Evolutionary conservation across 2,797 vertebrate species (phyloP).

Genomic region (Coregonus ussuriensis): DNA sequence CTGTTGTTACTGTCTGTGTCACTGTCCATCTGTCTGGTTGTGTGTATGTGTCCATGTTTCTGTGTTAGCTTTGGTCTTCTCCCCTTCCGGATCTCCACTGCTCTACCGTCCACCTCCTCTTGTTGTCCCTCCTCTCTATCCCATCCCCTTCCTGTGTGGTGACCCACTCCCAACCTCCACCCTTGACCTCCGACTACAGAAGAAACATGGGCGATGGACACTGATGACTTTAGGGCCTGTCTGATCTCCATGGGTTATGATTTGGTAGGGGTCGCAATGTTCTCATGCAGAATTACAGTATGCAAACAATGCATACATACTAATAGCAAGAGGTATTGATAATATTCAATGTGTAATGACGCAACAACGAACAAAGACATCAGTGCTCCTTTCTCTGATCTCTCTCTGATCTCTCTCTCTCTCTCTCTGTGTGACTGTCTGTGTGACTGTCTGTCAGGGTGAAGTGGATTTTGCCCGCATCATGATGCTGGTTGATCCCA

Average conservation of each 20-base stretch:
- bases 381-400: not conserved
- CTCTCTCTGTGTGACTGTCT: not conserved
- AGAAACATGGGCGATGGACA: slow-evolving; percentile 97
- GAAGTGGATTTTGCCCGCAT: slow-evolving; percentile 97
- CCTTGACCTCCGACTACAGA: slow-evolving; percentile 58
- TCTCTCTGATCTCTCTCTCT: slow-evolving; percentile 3
- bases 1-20: slow-evolving; percentile 4
- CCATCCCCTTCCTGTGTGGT: not conserved
- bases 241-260: slow-evolving; percentile 85
- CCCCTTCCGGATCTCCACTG: slow-evolving; percentile 4
- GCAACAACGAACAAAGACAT: not conserved
- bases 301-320: not conserved
- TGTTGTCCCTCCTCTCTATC: slow-evolving; percentile 4
- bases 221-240: slow-evolving; percentile 97
- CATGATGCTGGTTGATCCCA: slow-evolving; percentile 95
- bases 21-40: not conserved
- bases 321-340: too few species aligned
- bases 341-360: not conserved
- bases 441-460: too few species aligned
- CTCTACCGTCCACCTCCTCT: not conserved
- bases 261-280: slow-evolving; percentile 63
- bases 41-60: slow-evolving; percentile 7
- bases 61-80: slow-evolving; percentile 28
- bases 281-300: too few species aligned
- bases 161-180: slow-evolving; percentile 18